Percentiles rank a stretch among this genome's conserved stretches.
Conservation (phyloP, 2,797 vertebrate genomes). For the Borostomias antarcticus region DNA sequence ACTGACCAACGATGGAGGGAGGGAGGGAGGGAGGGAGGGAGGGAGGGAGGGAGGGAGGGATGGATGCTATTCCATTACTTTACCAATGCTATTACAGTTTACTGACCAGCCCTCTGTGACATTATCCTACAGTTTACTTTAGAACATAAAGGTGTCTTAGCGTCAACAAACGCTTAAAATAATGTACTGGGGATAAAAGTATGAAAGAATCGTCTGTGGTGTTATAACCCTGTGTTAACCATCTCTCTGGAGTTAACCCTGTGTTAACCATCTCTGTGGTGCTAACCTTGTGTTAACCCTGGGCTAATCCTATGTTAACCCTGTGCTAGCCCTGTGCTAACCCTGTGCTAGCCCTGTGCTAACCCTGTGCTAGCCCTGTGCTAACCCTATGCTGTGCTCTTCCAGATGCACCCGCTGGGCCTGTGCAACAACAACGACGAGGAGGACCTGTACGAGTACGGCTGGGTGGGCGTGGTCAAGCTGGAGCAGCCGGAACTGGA, state of each 20-base stretch:
- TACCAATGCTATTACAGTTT: no score
- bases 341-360: not conserved
- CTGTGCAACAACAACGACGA: slow-evolving; percentile 98
- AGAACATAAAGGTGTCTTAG: no score
- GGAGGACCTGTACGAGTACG: slow-evolving; percentile 95
- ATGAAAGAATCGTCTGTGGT: no score
- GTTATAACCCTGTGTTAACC: no score
- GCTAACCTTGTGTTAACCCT: not conserved
- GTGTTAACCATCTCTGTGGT: not conserved
- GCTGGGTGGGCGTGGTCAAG: slow-evolving; percentile 98
- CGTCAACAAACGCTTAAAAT: no score
- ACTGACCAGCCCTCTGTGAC: no score
- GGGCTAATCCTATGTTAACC: no score
- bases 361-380: not conserved
- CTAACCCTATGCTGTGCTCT: slow-evolving; percentile 20
- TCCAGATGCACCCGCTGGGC: slow-evolving; percentile 96
- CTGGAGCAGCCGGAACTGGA: slow-evolving; percentile 95
- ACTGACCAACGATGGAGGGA: slow-evolving; percentile 6
- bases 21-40: slow-evolving; percentile 9
- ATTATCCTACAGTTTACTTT: no score
- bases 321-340: not conserved
- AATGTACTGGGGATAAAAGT: no score
- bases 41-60: not conserved
- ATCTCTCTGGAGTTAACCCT: no score
- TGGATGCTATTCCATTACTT: no score